phyloP scores from a whole-genome alignment of 2,888 invertebrate genomes.

The Philhelius pedissequus region DNA sequence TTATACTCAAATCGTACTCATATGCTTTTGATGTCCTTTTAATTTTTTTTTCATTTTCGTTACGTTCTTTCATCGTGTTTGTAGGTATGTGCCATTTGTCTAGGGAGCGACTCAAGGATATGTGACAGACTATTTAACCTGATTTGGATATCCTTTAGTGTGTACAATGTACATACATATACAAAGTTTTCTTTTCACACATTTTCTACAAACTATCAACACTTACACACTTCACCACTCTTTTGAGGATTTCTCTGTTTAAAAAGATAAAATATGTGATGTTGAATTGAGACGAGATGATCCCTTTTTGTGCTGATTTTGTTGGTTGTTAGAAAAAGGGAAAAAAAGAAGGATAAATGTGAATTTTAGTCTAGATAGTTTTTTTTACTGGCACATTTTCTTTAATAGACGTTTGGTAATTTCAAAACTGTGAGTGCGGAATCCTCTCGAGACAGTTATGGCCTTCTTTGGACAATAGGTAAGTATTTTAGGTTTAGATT shows the following conservation, averaged over 20 bases:
- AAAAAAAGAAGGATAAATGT: background rate
- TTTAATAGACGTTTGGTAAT: too few species aligned
- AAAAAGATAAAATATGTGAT: slow-evolving; percentile 2
- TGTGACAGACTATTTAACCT: slow-evolving; percentile 52
- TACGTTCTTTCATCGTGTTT: background rate
- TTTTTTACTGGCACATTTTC: too few species aligned
- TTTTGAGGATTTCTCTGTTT: background rate
- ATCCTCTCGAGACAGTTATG: too few species aligned
- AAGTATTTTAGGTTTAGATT: too few species aligned
- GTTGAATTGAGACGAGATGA: slow-evolving; percentile 35
- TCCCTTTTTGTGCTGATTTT: slow-evolving; percentile 25
- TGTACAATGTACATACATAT: background rate
- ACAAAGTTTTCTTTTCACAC: background rate
- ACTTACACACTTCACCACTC: slow-evolving; percentile 8
- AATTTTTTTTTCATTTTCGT: background rate
- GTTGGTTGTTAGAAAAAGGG: slow-evolving; percentile 45
- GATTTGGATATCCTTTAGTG: slow-evolving; percentile 12
- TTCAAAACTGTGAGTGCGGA: too few species aligned
- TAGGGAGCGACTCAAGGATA: slow-evolving; percentile 11
- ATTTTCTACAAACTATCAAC: background rate
- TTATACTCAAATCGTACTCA: slow-evolving; percentile 30
- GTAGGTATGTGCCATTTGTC: background rate
- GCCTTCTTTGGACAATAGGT: too few species aligned
- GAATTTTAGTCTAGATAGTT: background rate
- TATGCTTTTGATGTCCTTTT: slow-evolving; percentile 48